phyloP scores from a whole-genome alignment of 1,140 invertebrate genomes.

The Trypoxylus dichotomus region DNA sequence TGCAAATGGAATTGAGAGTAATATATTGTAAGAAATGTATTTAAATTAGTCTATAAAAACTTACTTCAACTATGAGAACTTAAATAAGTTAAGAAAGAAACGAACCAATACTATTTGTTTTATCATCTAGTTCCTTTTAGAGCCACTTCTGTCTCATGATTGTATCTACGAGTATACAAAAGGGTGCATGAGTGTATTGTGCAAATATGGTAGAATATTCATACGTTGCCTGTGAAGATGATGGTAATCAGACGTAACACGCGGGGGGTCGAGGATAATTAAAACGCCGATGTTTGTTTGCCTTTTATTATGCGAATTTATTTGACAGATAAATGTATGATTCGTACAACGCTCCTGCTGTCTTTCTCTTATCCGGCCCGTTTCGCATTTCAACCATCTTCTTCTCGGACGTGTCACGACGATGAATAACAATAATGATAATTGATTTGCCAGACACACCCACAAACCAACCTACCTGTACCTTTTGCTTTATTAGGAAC shows the following conservation, averaged over 20 bases:
- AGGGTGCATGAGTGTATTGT: not conserved
- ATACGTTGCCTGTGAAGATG: not conserved
- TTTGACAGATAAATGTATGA: not conserved
- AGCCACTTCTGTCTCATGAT: not conserved
- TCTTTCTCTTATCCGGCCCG: not conserved
- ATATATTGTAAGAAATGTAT: too few relatives aligned
- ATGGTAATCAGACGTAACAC: not conserved
- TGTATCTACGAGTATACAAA: not conserved
- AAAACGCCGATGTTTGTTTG: not conserved
- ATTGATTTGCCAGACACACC: slow-evolving; percentile 20
- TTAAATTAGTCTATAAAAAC: too few relatives aligned
- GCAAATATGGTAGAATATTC: not conserved
- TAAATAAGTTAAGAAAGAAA: too few relatives aligned
- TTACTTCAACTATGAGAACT: too few relatives aligned
- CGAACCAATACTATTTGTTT: not conserved
- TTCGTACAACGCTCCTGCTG: not conserved
- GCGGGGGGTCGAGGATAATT: not conserved
- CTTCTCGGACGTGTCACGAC: not conserved
- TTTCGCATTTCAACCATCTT: not conserved
- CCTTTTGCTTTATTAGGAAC: slow-evolving; percentile 17
- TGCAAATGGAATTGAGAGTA: too few relatives aligned
- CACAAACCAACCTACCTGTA: slow-evolving; percentile 7
- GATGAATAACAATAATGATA: slow-evolving; percentile 26
- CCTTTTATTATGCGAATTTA: not conserved
- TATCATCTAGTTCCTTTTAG: not conserved